A percentile compares a stretch with the other conserved stretches of the same genome.
Conservation (phyloP, 2,797 vertebrate species). For the Triplophysa bombifrons region DNA sequence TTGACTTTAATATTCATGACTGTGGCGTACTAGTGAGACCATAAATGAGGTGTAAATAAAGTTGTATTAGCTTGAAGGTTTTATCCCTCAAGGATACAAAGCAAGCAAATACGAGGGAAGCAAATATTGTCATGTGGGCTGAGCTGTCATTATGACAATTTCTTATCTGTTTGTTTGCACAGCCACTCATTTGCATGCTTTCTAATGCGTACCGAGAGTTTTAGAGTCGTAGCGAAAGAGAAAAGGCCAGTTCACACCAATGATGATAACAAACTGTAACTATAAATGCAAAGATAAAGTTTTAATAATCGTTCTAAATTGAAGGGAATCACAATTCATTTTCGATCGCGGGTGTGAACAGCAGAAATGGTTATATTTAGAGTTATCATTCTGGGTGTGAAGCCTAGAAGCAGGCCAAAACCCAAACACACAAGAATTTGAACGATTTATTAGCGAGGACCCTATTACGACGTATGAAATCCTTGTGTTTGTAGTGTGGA, state of each 20-base stretch:
- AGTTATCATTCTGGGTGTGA: too few relatives aligned
- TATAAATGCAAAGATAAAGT: too few relatives aligned
- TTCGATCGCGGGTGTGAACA: too few relatives aligned
- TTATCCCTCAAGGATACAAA: constrained; percentile 8
- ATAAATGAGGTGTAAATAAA: constrained; percentile 16
- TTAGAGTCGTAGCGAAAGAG: neutral
- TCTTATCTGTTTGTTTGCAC: constrained; percentile 20
- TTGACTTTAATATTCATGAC: neutral
- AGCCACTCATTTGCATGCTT: neutral
- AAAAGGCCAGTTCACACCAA: neutral
- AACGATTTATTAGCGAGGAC: constrained; percentile 30
- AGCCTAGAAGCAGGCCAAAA: constrained; percentile 5
- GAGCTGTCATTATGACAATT: constrained; percentile 17
- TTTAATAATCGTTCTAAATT: too few relatives aligned
- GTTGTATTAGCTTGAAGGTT: neutral
- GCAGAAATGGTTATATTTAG: too few relatives aligned
- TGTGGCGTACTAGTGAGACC: neutral
- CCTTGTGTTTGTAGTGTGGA: constrained; percentile 48
- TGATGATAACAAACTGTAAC: too few relatives aligned
- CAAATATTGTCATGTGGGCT: constrained; percentile 47
- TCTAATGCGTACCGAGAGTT: neutral
- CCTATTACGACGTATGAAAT: constrained; percentile 56
- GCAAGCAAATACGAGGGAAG: constrained; percentile 18
- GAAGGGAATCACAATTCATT: too few relatives aligned
- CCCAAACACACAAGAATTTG: constrained; percentile 27